Evolutionary conservation across 2,888 invertebrate genomes (phyloP), one percentile per base, ranked within the genome.

Genomic region (Microctonus aethiopoides): DNA sequence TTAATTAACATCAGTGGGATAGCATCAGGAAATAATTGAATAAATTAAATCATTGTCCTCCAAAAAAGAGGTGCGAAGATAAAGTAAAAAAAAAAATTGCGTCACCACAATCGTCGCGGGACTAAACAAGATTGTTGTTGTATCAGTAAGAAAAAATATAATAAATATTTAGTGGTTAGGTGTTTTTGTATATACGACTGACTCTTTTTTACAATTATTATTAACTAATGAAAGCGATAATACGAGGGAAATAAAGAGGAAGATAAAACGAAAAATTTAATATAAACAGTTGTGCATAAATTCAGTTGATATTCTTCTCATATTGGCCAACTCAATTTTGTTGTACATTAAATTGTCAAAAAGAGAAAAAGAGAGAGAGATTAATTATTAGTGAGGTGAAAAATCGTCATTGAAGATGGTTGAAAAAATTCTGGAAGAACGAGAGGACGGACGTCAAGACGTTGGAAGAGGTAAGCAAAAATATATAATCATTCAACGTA

Each of bases 351-450:
- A 16, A 29, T 7, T 5, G 3, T 29, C 7, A 29, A 7, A 29
- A 7, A n/a, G n/a, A 41, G n/a, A 20, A 46, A n/a, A 9, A 46
- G 4, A 6, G n/a, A 6, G n/a, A 20, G n/a, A n/a, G 20, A 16
- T 4, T 46, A 16, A 46, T 46, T 46, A 16, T 4, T 46, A 16
- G 4, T 16, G 7, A 7, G 6, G n/a, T 46, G 9, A 67, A 32
- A 67, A 29, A 26, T 24, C 29, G 29, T 56, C n/a, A n/a, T 56
- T 26, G 46, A 51, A 63, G 78, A 91, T 92, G 92, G 92, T 92
- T 78, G 91, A 92, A 87, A 89, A 90, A 83, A 91, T 91, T 82
- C 84, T 90, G 77, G 92, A 92, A 85, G 90, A 91, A 87, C 87
- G 88, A 74, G 89, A 90, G 83, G 89, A 88, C 81, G 89, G 87